Base-by-base conservation (phyloP, 2,113 vertebrate genomes). In the Planiliza haematocheilus region DNA sequence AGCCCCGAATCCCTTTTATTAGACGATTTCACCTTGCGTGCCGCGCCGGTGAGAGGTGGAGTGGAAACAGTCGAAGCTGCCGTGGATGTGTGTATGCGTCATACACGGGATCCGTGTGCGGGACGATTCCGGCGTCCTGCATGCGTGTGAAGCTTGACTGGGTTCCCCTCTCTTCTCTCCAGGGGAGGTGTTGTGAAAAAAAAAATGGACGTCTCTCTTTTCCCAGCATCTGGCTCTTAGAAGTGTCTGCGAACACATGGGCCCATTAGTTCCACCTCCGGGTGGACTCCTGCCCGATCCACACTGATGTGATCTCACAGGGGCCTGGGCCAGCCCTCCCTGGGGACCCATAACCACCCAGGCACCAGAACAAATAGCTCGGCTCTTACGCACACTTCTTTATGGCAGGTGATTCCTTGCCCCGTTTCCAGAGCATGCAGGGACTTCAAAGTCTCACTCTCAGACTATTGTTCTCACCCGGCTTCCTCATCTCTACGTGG, bases 251-350 rank as follows among this genome's bases (percentile, higher is more conserved):
- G 74, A 87, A 91, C 91, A 94, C 89, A 93, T 91, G 91, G 90
- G 80, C 80, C 88, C 88, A 93, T 94, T 93, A 91, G 92, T 93
- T 94, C 90, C 90, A 92, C 90, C 85, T 90, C 87, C 78, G 77
- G 78, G 81, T 86, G 88, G 90, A 90, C 84, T 84, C 84, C 83
- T 62, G 73, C 89, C 83, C 70, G 51, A 81, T 86, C 87, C 79
- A 20, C 53, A 9, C 87, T 78, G 91, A 83, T 88, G 88, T 91
- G 89, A 91, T 93, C 89, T 91, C 91, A 88, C 85, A 80, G 86
- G 88, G 90, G 88, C 83, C 88, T 53, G 59, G 79, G 82, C 76
- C 85, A 83, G 73, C 49, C 74, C 71, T 91, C 92, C 90, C 88
- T 6, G 56, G 88, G 89, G 92, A 90, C 84, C 87, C 72, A 68